phyloP scores from a whole-genome alignment of 2,113 vertebrate species.

The Hippoglossus stenolepis region DNA sequence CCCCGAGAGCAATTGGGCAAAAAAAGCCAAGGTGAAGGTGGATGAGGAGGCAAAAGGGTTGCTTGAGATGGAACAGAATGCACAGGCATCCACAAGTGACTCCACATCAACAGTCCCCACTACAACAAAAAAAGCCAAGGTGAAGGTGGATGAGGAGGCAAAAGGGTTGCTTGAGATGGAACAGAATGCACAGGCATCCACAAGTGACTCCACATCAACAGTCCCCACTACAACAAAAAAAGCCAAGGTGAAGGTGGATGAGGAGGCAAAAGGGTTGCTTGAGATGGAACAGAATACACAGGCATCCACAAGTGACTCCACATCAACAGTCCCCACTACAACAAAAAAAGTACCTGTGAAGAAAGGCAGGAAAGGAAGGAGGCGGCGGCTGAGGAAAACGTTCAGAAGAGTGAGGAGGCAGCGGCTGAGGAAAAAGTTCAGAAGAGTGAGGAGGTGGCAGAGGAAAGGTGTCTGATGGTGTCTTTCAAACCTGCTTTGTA shows the following conservation, averaged over 20 bases:
- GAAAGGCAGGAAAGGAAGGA: not conserved
- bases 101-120: not conserved
- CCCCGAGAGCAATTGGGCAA: slow-evolving; percentile 35
- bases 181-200: too few species aligned
- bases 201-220: too few species aligned
- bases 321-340: too few species aligned
- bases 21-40: slow-evolving; percentile 31
- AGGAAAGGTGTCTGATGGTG: not conserved
- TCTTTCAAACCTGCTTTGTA: not conserved
- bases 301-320: too few species aligned
- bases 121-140: not conserved
- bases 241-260: too few species aligned
- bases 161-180: too few species aligned
- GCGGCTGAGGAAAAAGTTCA: too few species aligned
- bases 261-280: too few species aligned
- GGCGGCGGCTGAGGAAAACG: not conserved
- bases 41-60: not conserved
- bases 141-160: too few species aligned
- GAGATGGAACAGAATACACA: too few species aligned
- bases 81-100: not conserved
- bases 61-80: not conserved
- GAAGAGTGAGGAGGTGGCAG: not conserved
- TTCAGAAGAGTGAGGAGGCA: not conserved
- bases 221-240: not conserved
- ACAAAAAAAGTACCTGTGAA: not conserved